Evolutionary conservation across 2,113 vertebrate genomes (phyloP).

Genomic region (Nothocercus nigrocapillus): DNA sequence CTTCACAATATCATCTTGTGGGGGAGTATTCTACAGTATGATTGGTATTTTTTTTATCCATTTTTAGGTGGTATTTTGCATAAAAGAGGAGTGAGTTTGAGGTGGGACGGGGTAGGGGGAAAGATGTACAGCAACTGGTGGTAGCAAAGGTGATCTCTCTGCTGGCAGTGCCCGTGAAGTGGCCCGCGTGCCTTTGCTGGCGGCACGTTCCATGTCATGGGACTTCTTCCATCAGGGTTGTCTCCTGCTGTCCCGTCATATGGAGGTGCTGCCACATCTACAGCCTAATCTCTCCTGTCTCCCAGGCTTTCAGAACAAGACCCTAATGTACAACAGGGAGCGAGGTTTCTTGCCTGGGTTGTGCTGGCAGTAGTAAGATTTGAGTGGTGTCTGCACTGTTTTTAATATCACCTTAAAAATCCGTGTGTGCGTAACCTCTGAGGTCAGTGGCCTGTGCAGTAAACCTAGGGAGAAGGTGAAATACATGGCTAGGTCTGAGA

Average conservation of each 20-base stretch:
- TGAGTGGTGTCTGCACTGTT: neutral
- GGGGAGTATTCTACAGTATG: neutral
- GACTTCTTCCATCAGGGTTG: neutral
- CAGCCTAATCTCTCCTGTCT: neutral
- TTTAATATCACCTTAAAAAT: neutral
- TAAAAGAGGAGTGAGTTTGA: neutral
- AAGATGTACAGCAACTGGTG: accelerated
- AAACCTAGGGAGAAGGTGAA: neutral
- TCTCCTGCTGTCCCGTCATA: neutral
- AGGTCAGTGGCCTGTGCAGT: too few relatives aligned
- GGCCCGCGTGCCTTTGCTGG: too few relatives aligned
- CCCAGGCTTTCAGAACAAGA: neutral
- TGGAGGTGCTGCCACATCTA: neutral
- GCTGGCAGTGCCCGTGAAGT: neutral
- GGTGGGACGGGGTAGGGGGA: neutral
- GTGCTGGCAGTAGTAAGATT: neutral
- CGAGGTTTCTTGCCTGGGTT: neutral
- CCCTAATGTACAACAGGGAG: neutral
- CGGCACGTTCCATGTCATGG: neutral
- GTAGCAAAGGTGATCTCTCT: neutral
- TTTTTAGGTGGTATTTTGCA: neutral
- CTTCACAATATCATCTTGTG: neutral
- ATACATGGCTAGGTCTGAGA: accelerated
- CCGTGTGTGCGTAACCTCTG: neutral
- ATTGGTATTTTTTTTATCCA: neutral